Percentiles rank a stretch among this genome's conserved stretches.
phyloP scores from a whole-genome alignment of 2,888 invertebrate species.

The Spisula subtruncata region DNA sequence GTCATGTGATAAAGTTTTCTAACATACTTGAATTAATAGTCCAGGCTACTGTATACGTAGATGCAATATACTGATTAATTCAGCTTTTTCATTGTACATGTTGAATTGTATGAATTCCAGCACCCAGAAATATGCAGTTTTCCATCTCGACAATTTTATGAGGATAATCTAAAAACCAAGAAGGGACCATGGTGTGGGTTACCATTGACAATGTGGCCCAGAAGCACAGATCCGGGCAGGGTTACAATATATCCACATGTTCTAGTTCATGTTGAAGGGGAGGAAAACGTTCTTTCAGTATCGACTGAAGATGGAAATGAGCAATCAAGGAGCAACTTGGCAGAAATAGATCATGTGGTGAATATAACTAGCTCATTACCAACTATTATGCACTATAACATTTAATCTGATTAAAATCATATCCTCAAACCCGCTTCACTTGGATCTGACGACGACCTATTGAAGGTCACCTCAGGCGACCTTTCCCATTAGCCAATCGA shows the following conservation, averaged over 20 bases:
- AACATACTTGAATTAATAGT: too few relatives aligned
- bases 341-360: constrained; percentile 80
- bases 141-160: constrained; percentile 80
- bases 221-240: not conserved
- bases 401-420: too few relatives aligned
- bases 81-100: too few relatives aligned
- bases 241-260: constrained; percentile 68
- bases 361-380: not conserved
- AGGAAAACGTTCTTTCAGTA: constrained; percentile 78
- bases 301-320: constrained; percentile 83
- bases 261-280: constrained; percentile 81
- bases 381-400: not conserved
- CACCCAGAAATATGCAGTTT: constrained; percentile 80
- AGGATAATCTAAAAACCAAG: constrained; percentile 67
- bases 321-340: constrained; percentile 80
- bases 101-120: constrained; percentile 57
- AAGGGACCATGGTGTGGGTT: constrained; percentile 44
- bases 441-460: too few relatives aligned
- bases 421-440: too few relatives aligned
- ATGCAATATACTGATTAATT: too few relatives aligned
- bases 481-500: too few relatives aligned
- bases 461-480: too few relatives aligned
- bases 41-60: too few relatives aligned
- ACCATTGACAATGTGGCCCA: constrained; percentile 54
- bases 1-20: too few relatives aligned